phyloP scores from a whole-genome alignment of 2,888 invertebrate species.

The Aphodius sticticus region DNA sequence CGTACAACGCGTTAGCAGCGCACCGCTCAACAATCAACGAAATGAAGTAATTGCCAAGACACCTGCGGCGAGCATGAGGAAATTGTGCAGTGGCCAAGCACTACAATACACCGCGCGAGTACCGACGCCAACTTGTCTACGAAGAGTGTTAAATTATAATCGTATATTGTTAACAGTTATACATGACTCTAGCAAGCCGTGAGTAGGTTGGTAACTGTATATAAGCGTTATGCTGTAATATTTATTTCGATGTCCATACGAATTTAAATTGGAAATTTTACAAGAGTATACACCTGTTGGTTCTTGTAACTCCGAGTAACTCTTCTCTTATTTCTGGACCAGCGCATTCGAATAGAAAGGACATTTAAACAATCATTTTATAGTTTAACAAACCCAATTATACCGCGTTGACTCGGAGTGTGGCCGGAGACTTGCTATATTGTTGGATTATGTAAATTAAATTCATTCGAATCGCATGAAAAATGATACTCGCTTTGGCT shows the following conservation, averaged over 20 bases:
- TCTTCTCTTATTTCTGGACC: background rate
- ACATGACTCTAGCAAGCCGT: background rate
- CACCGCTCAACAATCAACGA: conserved; percentile 4
- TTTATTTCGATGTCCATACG: background rate
- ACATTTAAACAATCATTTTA: background rate
- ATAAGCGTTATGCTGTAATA: background rate
- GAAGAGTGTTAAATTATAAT: background rate
- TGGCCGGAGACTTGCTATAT: background rate
- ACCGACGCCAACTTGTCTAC: conserved; percentile 4
- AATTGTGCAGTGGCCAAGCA: background rate
- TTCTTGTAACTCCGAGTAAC: background rate
- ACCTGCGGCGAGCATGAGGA: background rate
- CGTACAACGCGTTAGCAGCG: background rate
- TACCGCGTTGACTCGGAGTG: background rate
- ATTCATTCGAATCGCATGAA: conserved; percentile 4
- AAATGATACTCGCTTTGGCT: background rate
- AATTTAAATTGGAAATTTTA: conserved; percentile 4
- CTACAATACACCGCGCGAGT: background rate
- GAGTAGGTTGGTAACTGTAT: background rate
- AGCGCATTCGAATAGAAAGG: background rate
- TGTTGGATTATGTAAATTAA: background rate
- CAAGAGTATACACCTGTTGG: background rate
- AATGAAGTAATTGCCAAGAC: conserved; percentile 4
- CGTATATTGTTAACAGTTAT: conserved; percentile 4
- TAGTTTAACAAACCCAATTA: background rate